A percentile compares a stretch with the other conserved stretches of the same genome.
Conservation (phyloP, 2,113 vertebrate genomes). For the Malurus cyaneus region DNA sequence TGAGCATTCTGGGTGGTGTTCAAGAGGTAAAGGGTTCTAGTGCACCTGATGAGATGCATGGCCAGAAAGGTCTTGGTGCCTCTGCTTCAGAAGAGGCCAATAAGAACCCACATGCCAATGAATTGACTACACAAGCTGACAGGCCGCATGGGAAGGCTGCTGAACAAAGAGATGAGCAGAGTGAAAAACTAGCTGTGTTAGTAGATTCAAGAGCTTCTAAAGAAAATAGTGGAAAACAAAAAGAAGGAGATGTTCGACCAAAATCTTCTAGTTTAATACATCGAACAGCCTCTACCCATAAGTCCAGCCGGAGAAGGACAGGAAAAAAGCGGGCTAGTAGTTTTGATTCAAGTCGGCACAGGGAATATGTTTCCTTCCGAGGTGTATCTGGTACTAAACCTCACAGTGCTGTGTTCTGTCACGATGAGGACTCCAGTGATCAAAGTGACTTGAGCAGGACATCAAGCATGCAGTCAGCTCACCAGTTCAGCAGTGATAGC, state of each 20-base stretch:
- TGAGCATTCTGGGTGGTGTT: slow-evolving; percentile 6
- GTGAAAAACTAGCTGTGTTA: slow-evolving; percentile 61
- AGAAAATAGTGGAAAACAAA: slow-evolving; percentile 75
- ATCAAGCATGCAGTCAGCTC: slow-evolving; percentile 90
- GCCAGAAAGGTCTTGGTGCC: slow-evolving; percentile 72
- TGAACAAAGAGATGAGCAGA: slow-evolving; percentile 69
- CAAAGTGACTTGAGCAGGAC: slow-evolving; percentile 95
- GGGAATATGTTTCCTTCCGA: slow-evolving; percentile 87
- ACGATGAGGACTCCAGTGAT: slow-evolving; percentile 94
- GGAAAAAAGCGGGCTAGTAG: slow-evolving; percentile 97
- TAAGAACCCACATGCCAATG: slow-evolving; percentile 96
- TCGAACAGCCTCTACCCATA: slow-evolving; percentile 79
- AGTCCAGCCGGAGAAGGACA: slow-evolving; percentile 81
- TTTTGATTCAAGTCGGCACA: slow-evolving; percentile 93
- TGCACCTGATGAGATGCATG: slow-evolving; percentile 49
- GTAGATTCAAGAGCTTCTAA: slow-evolving; percentile 70
- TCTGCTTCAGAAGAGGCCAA: slow-evolving; percentile 93
- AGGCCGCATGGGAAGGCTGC: slow-evolving; percentile 57
- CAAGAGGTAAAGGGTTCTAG: slow-evolving; percentile 60
- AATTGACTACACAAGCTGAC: slow-evolving; percentile 78
- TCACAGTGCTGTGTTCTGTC: slow-evolving; percentile 86
- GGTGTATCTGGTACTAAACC: slow-evolving; percentile 86
- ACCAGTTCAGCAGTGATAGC: slow-evolving; percentile 93
- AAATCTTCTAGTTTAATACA: slow-evolving; percentile 84
- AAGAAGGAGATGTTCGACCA: slow-evolving; percentile 77